A percentile compares a stretch with the other conserved stretches of the same genome.
Conservation (phyloP, 2,888 invertebrate genomes). For the Kryphioiulus occultus region DNA sequence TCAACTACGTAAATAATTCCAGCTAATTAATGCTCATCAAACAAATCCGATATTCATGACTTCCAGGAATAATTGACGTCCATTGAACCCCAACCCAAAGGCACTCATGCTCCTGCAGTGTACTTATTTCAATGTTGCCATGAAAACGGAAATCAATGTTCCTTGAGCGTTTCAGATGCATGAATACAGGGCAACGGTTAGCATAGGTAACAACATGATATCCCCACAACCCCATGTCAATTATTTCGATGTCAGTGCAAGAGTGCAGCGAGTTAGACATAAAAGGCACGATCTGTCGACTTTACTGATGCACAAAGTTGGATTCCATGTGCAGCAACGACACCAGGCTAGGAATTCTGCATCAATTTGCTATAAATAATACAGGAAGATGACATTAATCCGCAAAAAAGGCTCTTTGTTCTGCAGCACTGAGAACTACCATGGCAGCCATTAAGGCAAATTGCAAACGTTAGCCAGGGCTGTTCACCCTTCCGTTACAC, state of each 20-base stretch:
- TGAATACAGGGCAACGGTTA: neutral
- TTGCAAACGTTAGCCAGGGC: conserved; percentile 4
- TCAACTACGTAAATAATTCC: neutral
- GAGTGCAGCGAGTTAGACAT: neutral
- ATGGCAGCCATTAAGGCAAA: conserved; percentile 12
- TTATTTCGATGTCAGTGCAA: neutral
- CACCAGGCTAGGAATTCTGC: neutral
- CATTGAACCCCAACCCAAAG: too few species aligned
- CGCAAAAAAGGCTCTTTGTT: neutral
- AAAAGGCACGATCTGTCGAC: neutral
- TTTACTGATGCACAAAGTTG: neutral
- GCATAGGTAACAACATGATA: neutral
- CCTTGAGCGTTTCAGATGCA: neutral
- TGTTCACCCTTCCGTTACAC: conserved; percentile 13
- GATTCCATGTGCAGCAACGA: neutral
- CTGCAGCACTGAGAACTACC: neutral
- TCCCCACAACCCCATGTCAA: neutral
- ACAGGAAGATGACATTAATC: neutral
- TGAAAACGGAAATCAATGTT: neutral
- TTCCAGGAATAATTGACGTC: neutral
- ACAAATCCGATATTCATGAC: neutral
- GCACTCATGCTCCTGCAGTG: too few species aligned
- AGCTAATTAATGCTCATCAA: neutral
- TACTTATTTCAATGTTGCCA: too few species aligned
- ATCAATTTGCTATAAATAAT: conserved; percentile 2